These are phyloP conservation scores for Urocyon cinereoargenteus DNA, from an alignment of 2,797 vertebrate species.

Conservation along the genomic window DNA sequence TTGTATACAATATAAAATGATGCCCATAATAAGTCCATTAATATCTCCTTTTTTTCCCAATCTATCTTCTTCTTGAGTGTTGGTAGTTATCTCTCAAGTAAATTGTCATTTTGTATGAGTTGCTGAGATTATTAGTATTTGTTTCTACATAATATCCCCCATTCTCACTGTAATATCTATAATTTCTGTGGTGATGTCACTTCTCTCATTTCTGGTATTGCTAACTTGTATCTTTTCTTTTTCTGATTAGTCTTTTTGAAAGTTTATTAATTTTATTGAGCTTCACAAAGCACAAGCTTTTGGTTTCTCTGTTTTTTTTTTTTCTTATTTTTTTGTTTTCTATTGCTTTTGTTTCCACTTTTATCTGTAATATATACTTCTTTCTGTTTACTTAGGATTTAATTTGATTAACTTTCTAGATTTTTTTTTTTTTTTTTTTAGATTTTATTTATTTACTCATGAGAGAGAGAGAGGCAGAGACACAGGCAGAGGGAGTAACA, in stretches of 20 bases:
- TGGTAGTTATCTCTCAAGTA: background rate
- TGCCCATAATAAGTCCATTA: background rate
- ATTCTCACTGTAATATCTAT: background rate
- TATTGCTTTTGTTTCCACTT: background rate
- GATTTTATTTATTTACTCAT: too few relatives aligned
- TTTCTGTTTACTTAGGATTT: background rate
- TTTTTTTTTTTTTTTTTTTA: background rate
- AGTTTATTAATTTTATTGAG: background rate
- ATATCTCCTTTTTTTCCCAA: background rate
- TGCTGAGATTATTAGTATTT: background rate
- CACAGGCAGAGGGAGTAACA: too few relatives aligned
- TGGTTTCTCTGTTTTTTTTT: background rate
- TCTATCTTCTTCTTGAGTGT: background rate
- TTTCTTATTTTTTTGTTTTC: background rate
- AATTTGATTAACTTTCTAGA: background rate
- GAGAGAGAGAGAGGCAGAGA: too few relatives aligned
- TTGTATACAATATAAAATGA: background rate
- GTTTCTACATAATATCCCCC: background rate
- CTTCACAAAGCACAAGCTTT: background rate
- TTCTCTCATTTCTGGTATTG: background rate
- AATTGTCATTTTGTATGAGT: background rate
- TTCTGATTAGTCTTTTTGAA: background rate
- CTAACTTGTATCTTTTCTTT: background rate
- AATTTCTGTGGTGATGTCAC: background rate
- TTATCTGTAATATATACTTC: background rate